Percentiles rank a stretch among this genome's conserved stretches.
Evolutionary conservation across 37 sponge, comb jelly and placozoan genomes (phyloP).

Genomic region (Axinella damicornis): DNA sequence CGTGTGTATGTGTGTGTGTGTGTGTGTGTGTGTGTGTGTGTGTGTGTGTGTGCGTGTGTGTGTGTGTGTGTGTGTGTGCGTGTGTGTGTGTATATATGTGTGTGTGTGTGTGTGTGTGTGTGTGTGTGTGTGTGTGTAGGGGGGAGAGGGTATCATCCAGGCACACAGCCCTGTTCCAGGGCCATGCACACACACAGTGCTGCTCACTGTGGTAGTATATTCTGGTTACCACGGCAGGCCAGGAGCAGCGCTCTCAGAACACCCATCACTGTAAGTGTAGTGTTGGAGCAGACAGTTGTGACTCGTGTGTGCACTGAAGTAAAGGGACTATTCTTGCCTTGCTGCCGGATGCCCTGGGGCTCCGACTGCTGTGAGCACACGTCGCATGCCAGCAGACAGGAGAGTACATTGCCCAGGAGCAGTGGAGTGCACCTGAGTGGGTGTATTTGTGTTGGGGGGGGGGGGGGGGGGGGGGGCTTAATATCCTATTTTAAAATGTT

Average conservation of each 20-base stretch:
- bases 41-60: neutral
- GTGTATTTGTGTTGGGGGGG: neutral
- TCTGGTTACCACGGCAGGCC: neutral
- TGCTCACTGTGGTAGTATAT: neutral
- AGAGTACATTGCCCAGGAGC: slow-evolving; percentile 10
- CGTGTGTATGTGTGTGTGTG: neutral
- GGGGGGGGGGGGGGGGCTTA: neutral
- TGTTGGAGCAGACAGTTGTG: neutral
- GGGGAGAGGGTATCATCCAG: neutral
- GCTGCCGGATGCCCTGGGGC: slow-evolving; percentile 8
- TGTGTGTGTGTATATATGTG: neutral
- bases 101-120: neutral
- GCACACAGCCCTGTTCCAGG: no score
- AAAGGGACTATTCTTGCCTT: neutral
- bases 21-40: neutral
- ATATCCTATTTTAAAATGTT: neutral
- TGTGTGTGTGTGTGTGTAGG: neutral
- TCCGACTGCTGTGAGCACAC: slow-evolving; percentile 26
- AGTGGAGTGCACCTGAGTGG: slow-evolving; percentile 14
- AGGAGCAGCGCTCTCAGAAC: slow-evolving; percentile 8
- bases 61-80: neutral
- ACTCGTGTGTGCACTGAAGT: no score
- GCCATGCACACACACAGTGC: no score
- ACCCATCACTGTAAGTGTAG: neutral
- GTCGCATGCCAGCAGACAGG: slow-evolving; percentile 57